Evolutionary conservation across 2,797 vertebrate genomes (phyloP), one percentile per base, ranked within the genome.

Genomic region (Manis javanica): DNA sequence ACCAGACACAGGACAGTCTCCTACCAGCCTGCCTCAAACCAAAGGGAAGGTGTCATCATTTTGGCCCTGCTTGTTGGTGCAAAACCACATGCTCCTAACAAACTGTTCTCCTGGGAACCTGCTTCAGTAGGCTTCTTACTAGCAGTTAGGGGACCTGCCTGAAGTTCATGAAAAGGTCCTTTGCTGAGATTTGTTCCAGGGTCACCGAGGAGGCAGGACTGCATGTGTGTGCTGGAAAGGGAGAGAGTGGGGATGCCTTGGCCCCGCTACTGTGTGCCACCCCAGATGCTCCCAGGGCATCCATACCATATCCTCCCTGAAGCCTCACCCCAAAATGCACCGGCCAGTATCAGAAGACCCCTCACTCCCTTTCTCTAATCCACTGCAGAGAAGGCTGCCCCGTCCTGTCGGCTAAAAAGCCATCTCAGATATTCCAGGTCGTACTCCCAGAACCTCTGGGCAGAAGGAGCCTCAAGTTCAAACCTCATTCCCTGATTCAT

Each of bases 141-240:
- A 69, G 63, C 71, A 88, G 93, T 49, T 75, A 42, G 64, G 61
- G 74, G 88, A 86, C 90, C 83, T 10, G 66, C 92, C 96, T 94
- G 49, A 29, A n/a, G 79, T 64, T 96, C 75, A 8, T 96, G 91
- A 98, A 97, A 83, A 34, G 51, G 29, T 42, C 95, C 91, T 97
- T 97, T 90, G 77, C 61, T 3, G n/a, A 92, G 90, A 87, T 96
- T 95, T 89, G 82, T 97, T 93, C 49, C 49, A 26, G 71, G 87
- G 34, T 92, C 42, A 0, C 66, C 55, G 26, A 74, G 53, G 69
- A 86, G 91, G 49, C 87, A 64, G 63, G 89, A 66, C 37, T 31
- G 23, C 39, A 15, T 59, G 87, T 63, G 63, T 57, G 63, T 63
- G 31, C 83, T 24, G 6, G 68, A 79, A 59, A 59, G 90, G 23